These are phyloP conservation scores for Drymodes brunneopygia DNA, from an alignment of 2,113 vertebrate genomes.

Conservation along the genomic window DNA sequence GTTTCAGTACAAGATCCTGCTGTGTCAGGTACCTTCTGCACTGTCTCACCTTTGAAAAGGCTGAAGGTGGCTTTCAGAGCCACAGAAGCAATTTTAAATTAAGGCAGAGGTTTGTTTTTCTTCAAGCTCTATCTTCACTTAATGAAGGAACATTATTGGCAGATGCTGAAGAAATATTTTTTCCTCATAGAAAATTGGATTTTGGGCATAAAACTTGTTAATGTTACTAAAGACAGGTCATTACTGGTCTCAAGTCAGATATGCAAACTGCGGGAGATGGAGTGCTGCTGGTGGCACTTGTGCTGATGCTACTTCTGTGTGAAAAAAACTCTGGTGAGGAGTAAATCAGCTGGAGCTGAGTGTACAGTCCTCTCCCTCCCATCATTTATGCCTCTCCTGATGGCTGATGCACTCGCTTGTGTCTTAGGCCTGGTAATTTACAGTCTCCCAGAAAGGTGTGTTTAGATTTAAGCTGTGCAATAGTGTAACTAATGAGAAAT, in stretches of 20 bases:
- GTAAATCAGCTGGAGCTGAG: slow-evolving; percentile 57
- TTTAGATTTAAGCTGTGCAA: slow-evolving; percentile 54
- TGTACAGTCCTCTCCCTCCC: not conserved
- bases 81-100: not conserved
- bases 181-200: slow-evolving; percentile 63
- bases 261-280: slow-evolving; percentile 28
- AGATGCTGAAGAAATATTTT: slow-evolving; percentile 46
- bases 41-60: not conserved
- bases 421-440: slow-evolving; percentile 59
- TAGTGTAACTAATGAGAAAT: slow-evolving; percentile 71
- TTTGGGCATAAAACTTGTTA: slow-evolving; percentile 71
- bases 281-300: not conserved
- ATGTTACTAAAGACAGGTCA: slow-evolving; percentile 59
- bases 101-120: not conserved
- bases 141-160: slow-evolving; percentile 4
- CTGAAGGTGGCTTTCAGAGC: not conserved
- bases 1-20: not conserved
- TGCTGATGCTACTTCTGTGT: not conserved
- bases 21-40: not conserved
- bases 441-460: slow-evolving; percentile 28
- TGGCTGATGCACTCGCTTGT: not conserved
- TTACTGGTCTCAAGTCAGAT: slow-evolving; percentile 45
- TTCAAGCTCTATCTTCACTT: not conserved
- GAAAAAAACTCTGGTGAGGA: not conserved
- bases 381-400: slow-evolving; percentile 30